phyloP scores from a whole-genome alignment of 2,888 invertebrate genomes.

The Thecocarcelia acutangulata region DNA sequence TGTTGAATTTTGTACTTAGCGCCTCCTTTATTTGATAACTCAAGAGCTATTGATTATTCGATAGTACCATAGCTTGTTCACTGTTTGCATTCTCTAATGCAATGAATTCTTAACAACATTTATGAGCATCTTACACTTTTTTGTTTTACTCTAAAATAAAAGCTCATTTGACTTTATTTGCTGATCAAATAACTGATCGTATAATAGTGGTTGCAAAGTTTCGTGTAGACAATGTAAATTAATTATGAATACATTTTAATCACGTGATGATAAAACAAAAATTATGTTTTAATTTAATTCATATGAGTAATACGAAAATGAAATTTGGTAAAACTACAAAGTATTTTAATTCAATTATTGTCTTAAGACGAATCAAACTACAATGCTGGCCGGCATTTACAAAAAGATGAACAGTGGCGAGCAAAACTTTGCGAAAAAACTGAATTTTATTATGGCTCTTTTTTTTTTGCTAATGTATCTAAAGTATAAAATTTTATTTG shows the following conservation, averaged over 20 bases:
- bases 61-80: neutral
- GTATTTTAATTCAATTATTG: neutral
- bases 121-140: too few relatives aligned
- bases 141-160: neutral
- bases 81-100: too few relatives aligned
- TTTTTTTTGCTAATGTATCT: too few relatives aligned
- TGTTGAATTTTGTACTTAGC: neutral
- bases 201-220: neutral
- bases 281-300: neutral
- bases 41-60: neutral
- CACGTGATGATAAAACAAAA: slow-evolving; percentile 45
- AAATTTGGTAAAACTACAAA: slow-evolving; percentile 3
- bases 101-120: too few relatives aligned
- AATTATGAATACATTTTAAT: slow-evolving; percentile 42
- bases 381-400: neutral
- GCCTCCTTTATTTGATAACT: slow-evolving; percentile 3
- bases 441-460: too few relatives aligned
- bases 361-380: neutral
- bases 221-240: slow-evolving; percentile 44
- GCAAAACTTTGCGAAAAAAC: too few relatives aligned
- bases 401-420: neutral
- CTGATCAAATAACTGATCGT: neutral
- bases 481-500: too few relatives aligned
- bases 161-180: slow-evolving; percentile 3
- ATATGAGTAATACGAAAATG: neutral